A percentile compares a stretch with the other conserved stretches of the same genome.
These are phyloP conservation scores for Pogonocherus hispidulus DNA, from an alignment of 2,888 invertebrate genomes.

Conservation along the genomic window DNA sequence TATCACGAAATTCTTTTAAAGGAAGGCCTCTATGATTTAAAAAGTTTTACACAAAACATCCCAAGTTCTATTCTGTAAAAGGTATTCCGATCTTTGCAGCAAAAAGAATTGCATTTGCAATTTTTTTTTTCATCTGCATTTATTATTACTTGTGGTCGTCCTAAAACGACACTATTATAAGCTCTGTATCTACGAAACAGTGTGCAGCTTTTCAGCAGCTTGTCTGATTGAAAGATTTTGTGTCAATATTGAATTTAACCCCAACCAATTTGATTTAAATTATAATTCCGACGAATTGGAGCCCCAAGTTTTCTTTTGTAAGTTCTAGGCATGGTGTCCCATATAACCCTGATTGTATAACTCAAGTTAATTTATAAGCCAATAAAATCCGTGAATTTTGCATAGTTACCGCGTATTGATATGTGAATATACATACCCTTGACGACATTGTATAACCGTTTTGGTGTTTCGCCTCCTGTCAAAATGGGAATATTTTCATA, in stretches of 20 bases:
- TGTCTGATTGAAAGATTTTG: not conserved
- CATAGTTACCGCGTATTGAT: too few species aligned
- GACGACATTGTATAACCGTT: too few species aligned
- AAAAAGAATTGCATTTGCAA: not conserved
- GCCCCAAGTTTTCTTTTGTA: not conserved
- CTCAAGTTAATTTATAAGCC: too few species aligned
- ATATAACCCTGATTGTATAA: constrained; percentile 1
- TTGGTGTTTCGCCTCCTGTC: too few species aligned
- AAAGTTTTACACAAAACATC: not conserved
- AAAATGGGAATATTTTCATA: too few species aligned
- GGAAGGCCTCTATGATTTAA: not conserved
- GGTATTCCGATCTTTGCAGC: not conserved
- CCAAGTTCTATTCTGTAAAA: not conserved
- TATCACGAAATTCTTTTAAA: not conserved
- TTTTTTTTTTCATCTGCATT: not conserved
- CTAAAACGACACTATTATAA: not conserved
- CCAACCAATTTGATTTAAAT: not conserved
- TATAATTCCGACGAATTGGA: not conserved
- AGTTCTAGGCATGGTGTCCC: not conserved
- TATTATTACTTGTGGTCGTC: not conserved
- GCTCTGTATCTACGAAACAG: not conserved
- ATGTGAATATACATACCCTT: too few species aligned
- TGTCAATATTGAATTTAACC: not conserved
- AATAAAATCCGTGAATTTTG: too few species aligned
- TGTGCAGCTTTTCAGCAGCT: not conserved